Conservation (phyloP, 37 sponge, comb jelly and placozoan species). For the Corticium candelabrum region DNA sequence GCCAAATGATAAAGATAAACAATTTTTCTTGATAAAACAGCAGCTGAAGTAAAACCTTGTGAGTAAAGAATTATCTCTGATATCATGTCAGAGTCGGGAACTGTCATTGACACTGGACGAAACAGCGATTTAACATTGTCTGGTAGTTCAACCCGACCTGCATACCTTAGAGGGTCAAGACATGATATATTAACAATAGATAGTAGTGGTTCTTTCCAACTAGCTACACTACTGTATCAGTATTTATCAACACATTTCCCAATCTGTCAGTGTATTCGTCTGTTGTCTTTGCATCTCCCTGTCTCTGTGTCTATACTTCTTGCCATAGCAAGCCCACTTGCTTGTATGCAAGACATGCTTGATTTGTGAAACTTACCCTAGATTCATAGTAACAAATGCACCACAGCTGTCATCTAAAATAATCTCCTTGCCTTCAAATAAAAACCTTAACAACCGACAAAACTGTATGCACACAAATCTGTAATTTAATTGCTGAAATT, state of each 20-base stretch:
- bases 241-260: background rate
- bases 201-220: background rate
- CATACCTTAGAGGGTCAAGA: slow-evolving; percentile 19
- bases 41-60: slow-evolving; percentile 51
- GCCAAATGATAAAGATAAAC: slow-evolving; percentile 45
- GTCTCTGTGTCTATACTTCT: too few relatives aligned
- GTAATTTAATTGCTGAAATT: background rate
- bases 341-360: background rate
- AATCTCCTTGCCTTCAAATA: slow-evolving; percentile 63
- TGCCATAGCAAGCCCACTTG: too few relatives aligned
- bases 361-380: slow-evolving; percentile 35
- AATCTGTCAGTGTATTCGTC: too few relatives aligned
- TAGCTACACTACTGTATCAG: background rate
- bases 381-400: slow-evolving; percentile 73
- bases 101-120: slow-evolving; percentile 70
- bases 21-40: slow-evolving; percentile 43
- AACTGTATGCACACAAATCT: background rate
- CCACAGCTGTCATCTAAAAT: slow-evolving; percentile 39
- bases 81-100: slow-evolving; percentile 50
- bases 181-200: background rate
- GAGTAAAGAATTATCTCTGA: slow-evolving; percentile 57
- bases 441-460: slow-evolving; percentile 28
- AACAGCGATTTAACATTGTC: slow-evolving; percentile 55
- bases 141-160: slow-evolving; percentile 56
- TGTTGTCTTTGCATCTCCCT: too few relatives aligned